A percentile compares a stretch with the other conserved stretches of the same genome.
phyloP scores from a whole-genome alignment of 2,113 vertebrate genomes.

The Bos javanicus region DNA sequence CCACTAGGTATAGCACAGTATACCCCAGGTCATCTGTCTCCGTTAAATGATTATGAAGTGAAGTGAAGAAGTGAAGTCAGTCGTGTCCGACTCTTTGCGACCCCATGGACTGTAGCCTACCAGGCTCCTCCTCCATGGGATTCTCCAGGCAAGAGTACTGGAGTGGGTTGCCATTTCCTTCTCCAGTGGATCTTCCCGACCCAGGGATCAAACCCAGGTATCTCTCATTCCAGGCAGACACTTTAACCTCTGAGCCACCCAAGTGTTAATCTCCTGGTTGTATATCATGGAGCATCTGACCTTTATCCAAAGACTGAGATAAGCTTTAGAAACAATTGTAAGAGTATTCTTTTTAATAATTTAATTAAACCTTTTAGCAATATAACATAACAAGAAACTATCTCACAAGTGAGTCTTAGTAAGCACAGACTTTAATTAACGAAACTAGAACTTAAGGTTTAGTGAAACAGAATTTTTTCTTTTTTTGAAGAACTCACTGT shows the following conservation, averaged over 20 bases:
- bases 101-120: no score
- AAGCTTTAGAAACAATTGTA: neutral
- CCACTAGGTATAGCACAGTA: fast-evolving
- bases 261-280: neutral
- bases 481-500: neutral
- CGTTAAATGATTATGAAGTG: neutral
- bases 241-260: neutral
- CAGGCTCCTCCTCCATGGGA: no score
- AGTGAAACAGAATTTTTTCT: neutral
- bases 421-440: neutral
- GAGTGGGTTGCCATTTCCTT: no score
- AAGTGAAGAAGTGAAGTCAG: no score
- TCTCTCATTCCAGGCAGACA: no score
- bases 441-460: neutral
- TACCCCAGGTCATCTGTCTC: neutral
- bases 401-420: neutral
- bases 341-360: neutral
- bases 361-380: neutral
- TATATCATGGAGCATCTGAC: neutral
- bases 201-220: no score
- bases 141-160: no score
- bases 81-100: no score
- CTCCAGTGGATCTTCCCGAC: no score
- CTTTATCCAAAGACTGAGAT: neutral
- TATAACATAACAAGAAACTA: neutral